phyloP scores from a whole-genome alignment of 1,140 invertebrate genomes.

The Drosophila gunungcola region DNA sequence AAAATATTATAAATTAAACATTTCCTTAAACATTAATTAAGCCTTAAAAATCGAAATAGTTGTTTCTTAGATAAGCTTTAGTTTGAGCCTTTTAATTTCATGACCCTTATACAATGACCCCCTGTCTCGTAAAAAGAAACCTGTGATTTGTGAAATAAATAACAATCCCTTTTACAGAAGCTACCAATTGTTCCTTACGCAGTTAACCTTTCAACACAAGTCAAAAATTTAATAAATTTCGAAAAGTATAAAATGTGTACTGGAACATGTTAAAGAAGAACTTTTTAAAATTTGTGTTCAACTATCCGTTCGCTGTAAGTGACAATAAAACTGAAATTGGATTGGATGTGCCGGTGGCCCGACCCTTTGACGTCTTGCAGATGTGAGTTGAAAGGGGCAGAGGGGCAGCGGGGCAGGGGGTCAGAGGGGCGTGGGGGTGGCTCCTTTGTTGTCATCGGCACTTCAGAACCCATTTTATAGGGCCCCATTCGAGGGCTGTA shows the following conservation, averaged over 20 bases:
- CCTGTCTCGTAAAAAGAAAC: too few species aligned
- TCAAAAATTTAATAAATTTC: neutral
- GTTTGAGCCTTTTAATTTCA: too few species aligned
- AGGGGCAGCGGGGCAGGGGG: too few species aligned
- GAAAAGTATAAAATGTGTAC: neutral
- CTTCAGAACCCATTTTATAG: conserved; percentile 44
- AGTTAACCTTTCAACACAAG: neutral
- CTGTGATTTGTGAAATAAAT: too few species aligned
- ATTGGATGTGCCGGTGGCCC: conserved; percentile 10
- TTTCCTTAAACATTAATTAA: too few species aligned
- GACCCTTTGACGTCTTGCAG: neutral
- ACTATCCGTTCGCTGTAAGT: neutral
- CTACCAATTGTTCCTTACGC: too few species aligned
- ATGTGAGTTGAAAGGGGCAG: conserved; percentile 17
- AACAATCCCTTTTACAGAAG: too few species aligned
- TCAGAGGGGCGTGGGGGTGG: neutral
- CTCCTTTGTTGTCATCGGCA: conserved; percentile 20
- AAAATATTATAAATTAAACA: too few species aligned
- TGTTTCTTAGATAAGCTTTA: too few species aligned
- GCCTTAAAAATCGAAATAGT: too few species aligned
- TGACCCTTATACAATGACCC: too few species aligned
- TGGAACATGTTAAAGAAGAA: neutral
- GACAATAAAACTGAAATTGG: conserved; percentile 13
- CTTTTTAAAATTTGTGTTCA: conserved; percentile 3
- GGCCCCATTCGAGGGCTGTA: conserved; percentile 40